Base-by-base conservation (phyloP, 2,113 vertebrate species). In the Ginglymostoma cirratum region DNA sequence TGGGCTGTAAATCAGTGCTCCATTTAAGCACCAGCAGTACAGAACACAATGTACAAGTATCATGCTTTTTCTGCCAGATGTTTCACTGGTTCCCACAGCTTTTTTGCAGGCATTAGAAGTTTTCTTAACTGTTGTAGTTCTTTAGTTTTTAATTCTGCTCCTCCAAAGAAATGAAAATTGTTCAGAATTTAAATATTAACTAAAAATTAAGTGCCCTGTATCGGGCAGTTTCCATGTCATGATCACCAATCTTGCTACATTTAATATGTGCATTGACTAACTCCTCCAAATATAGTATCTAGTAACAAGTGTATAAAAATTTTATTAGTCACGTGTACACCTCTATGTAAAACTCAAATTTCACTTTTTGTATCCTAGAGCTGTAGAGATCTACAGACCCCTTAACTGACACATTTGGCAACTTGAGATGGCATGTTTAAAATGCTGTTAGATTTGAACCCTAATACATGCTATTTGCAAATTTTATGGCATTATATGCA, bases 301-400 rank as follows among this genome's bases (percentile, higher is more conserved):
- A 61, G 55, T 61, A 61, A 61, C 7, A 12, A 61, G 55, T 10
- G 55, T 61, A 61, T 93, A 65, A 34, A 34, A 93, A 93, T 34
- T 38, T 67, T 67, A n/a, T 65, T 92, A 92, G 61, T 38, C 61
- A 34, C 34, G 34, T 65, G n/a, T 21, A 17, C n/a, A 93, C 23
- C 61, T 92, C 34, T 67, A 38, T 66, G 89, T 93, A 93, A 93
- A 93, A 67, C 38, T 67, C 34, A 93, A 93, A 34, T 93, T n/a
- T 67, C 89, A 93, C n/a, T 65, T n/a, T 66, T 90, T 34, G 48
- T 61, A 67, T 93, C 67, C 55, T 93, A 93, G 61, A 93, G 89
- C 61, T 93, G 89, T 17, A 93, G 66, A 66, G n/a, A 17, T 93
- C 5, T 4, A 7, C 61, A 19, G 17, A 66, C 5, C 17, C 19